phyloP scores from a whole-genome alignment of 2,113 vertebrate species.

The Toxotes jaculatrix region DNA sequence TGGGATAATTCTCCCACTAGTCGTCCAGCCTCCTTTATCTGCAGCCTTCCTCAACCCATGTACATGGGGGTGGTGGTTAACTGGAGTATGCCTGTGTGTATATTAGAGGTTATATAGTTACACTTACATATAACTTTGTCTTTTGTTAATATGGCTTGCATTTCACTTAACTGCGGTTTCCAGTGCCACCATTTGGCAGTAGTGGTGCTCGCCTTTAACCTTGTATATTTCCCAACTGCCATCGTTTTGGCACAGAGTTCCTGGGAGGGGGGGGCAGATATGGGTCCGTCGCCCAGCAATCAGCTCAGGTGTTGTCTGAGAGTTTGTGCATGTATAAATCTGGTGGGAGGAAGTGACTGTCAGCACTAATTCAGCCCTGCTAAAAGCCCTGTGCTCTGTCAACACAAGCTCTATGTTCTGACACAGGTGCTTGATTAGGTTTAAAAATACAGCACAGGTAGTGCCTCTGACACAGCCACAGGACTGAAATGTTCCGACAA shows the following conservation, averaged over 20 bases:
- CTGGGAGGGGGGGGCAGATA: neutral
- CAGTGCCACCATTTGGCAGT: too few species aligned
- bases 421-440: conserved; percentile 75
- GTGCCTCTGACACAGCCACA: conserved; percentile 40
- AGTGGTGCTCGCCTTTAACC: neutral
- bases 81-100: conserved; percentile 43
- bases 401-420: conserved; percentile 76
- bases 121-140: conserved; percentile 53
- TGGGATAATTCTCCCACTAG: conserved; percentile 93
- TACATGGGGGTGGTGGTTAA: conserved; percentile 69
- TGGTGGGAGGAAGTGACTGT: conserved; percentile 76
- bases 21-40: conserved; percentile 86
- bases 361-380: conserved; percentile 71
- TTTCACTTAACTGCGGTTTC: conserved; percentile 18
- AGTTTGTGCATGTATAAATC: conserved; percentile 68
- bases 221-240: conserved; percentile 1
- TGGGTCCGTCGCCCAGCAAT: conserved; percentile 46
- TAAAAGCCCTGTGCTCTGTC: conserved; percentile 71
- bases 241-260: conserved; percentile 14
- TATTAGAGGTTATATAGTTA: conserved; percentile 52
- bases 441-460: conserved; percentile 68
- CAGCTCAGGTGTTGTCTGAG: conserved; percentile 65
- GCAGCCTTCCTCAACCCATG: conserved; percentile 72
- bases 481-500: conserved; percentile 47
- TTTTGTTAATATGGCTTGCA: conserved; percentile 26